Base-by-base conservation (phyloP, 1,140 invertebrate genomes). In the Trichomalopsis sarcophagae region DNA sequence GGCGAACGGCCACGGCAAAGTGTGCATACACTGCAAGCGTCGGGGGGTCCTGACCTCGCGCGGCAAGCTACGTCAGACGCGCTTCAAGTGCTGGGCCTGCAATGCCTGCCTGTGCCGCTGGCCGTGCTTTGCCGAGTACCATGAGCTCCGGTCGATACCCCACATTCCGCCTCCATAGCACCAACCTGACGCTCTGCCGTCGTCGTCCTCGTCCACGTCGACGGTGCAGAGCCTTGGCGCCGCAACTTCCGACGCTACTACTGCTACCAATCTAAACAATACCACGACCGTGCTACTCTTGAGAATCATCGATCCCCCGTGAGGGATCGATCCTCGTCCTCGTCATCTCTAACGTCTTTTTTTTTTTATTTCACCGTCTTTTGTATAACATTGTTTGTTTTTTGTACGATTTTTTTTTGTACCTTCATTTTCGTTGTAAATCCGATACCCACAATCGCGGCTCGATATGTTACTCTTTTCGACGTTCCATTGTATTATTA, bases 21-120 rank as follows among this genome's bases (percentile, higher is more conserved):
- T 93, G 90, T 93, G 93, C 91, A 90, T 93, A 89, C 92, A 93
- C 91, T 93, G 93, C 92, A 93, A 93, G 91, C 90, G 91, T 87
- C 92, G 90, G 87, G 92, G 92, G 88, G 90, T 93, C 87, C 90
- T 93, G 84, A 93, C 93, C 87, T 93, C 92, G 90, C 91, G 92
- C 88, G 93, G 93, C 89, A 93, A 93, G 84, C 92, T 93, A 89
- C 91, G 91, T 86, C 93, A 93, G 91, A 93, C 93, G 88, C 92
- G 93, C 90, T 93, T 93, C 92, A 93, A 93, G 91, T 93, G 93
- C 88, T 93, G 92, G 92, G 89, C 92, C 91, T 94, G 93, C 90
- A 93, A 94, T 92, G 92, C 92, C 90, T 93, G 92, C 89, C 90
- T 94, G 87, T 94, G 92, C 87, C 92, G 92, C 82, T 93, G 92